phyloP scores from a whole-genome alignment of 2,113 vertebrate genomes.

The Amazona guildingii region DNA sequence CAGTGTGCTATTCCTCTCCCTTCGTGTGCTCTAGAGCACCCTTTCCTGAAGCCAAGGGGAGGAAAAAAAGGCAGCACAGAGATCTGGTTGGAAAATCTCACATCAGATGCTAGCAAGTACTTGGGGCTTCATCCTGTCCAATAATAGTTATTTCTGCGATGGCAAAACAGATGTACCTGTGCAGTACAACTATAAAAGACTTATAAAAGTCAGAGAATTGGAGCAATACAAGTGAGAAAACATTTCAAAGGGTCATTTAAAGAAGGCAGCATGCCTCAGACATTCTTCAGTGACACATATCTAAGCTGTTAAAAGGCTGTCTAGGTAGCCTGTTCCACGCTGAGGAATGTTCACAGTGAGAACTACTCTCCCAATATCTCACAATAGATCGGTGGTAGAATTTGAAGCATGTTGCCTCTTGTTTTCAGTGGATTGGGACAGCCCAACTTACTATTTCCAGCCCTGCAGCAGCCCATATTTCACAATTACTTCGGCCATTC shows the following conservation, averaged over 20 bases:
- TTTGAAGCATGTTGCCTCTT: neutral
- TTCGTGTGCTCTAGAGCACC: neutral
- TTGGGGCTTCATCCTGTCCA: neutral
- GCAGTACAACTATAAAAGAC: neutral
- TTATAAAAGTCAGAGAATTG: neutral
- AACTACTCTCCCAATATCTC: neutral
- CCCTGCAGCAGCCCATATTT: neutral
- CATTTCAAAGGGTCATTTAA: neutral
- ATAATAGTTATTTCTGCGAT: neutral
- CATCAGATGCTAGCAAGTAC: conserved; percentile 14
- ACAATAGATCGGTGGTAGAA: neutral
- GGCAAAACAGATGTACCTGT: neutral
- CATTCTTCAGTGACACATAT: neutral
- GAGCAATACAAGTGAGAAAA: neutral
- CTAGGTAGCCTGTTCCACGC: neutral
- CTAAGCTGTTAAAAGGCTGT: neutral
- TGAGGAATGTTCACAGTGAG: neutral
- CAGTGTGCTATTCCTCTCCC: neutral
- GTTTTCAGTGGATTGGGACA: neutral
- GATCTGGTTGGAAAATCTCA: neutral
- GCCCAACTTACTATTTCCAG: neutral
- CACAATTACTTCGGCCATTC: neutral
- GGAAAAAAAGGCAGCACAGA: neutral
- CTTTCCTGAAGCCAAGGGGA: neutral
- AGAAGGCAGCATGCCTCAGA: neutral